Conservation (phyloP, 2,888 invertebrate species). For the Artemia sp. region DNA sequence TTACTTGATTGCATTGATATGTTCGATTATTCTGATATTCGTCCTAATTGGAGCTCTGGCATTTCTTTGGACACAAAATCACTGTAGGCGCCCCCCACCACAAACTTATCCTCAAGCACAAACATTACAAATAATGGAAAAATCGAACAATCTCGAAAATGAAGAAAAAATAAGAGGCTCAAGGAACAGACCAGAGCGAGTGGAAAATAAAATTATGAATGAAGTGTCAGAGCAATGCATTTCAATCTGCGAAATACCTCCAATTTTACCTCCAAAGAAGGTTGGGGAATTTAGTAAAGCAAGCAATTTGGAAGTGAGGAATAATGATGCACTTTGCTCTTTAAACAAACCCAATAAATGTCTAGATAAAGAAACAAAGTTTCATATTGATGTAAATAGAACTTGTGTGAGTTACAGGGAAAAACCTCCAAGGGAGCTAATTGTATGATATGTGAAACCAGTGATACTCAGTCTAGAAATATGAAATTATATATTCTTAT, state of each 20-base stretch:
- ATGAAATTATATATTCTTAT: too few species aligned
- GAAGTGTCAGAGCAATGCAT: neutral
- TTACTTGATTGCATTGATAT: too few species aligned
- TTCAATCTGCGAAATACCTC: neutral
- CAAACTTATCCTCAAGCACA: too few species aligned
- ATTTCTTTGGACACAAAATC: too few species aligned
- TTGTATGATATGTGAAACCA: slow-evolving; percentile 1
- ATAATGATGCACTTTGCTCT: neutral
- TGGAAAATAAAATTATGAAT: too few species aligned
- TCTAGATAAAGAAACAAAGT: neutral
- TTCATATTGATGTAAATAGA: slow-evolving; percentile 6
- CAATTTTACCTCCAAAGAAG: neutral
- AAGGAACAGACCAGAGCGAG: too few species aligned
- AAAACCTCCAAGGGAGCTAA: slow-evolving; percentile 4
- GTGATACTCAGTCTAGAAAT: neutral
- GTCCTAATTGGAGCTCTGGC: too few species aligned
- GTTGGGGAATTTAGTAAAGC: slow-evolving; percentile 4
- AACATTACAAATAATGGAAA: too few species aligned
- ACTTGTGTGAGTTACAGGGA: slow-evolving; percentile 1
- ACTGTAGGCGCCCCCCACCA: too few species aligned
- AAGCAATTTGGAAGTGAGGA: neutral
- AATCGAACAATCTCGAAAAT: too few species aligned
- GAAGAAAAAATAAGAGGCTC: too few species aligned
- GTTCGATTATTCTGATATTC: too few species aligned
- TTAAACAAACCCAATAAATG: neutral